phyloP scores from a whole-genome alignment of 2,888 invertebrate genomes.

The Thereva nobilitata region DNA sequence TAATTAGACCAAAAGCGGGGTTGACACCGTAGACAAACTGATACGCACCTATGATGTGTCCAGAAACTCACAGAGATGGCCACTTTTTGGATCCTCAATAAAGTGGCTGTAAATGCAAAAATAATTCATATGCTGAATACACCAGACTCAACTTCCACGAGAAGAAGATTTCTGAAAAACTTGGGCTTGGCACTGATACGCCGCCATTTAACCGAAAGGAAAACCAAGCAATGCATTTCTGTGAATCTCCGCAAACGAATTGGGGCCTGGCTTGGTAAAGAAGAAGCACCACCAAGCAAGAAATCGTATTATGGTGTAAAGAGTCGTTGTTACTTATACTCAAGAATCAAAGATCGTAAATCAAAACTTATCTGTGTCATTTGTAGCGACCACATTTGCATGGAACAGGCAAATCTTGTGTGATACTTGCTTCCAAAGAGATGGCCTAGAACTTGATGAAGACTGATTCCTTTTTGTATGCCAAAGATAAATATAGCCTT shows the following conservation, averaged over 20 bases:
- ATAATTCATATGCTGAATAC: background rate
- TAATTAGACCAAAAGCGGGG: background rate
- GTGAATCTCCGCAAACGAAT: background rate
- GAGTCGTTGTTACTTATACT: background rate
- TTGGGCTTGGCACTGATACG: background rate
- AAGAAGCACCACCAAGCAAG: background rate
- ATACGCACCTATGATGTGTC: background rate
- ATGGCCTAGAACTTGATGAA: no score
- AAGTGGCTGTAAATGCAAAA: background rate
- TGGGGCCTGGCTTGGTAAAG: background rate
- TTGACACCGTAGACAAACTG: background rate
- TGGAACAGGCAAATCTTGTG: background rate
- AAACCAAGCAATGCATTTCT: background rate
- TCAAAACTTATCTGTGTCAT: background rate
- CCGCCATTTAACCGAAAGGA: background rate
- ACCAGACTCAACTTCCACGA: background rate
- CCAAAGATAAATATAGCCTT: no score
- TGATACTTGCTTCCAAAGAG: no score
- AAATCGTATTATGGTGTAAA: background rate
- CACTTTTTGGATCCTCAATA: background rate
- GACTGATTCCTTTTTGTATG: no score
- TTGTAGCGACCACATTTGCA: background rate
- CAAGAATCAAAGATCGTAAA: background rate
- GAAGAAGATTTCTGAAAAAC: background rate
- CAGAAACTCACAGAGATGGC: background rate